Percentiles rank a stretch among this genome's conserved stretches.
Evolutionary conservation across 2,888 invertebrate species (phyloP).

Genomic region (Patella ulyssiponensis): DNA sequence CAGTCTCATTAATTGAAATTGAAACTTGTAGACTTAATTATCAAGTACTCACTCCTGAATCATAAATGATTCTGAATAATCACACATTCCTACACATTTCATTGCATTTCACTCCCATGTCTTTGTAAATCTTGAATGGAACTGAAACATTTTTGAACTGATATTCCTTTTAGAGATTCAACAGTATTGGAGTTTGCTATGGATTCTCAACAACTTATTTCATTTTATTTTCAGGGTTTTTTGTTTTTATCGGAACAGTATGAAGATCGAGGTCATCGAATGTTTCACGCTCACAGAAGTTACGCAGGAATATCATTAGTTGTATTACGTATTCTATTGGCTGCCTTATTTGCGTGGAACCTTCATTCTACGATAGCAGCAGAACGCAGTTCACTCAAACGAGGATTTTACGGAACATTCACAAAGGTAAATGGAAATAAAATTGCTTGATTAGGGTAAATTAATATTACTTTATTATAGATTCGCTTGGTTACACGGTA

Average conservation of each 20-base stretch:
- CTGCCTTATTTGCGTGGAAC: slow-evolving; percentile 64
- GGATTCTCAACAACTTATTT: too few species aligned
- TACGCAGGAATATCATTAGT: slow-evolving; percentile 61
- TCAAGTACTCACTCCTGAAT: too few species aligned
- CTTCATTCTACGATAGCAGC: slow-evolving; percentile 54
- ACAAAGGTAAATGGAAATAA: slow-evolving; percentile 55
- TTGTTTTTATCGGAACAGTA: slow-evolving; percentile 68
- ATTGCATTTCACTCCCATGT: too few species aligned
- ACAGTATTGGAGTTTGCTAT: too few species aligned
- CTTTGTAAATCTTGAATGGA: too few species aligned
- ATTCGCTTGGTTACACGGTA: not conserved
- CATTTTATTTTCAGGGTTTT: slow-evolving; percentile 50
- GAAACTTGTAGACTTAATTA: too few species aligned
- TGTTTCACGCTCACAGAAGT: slow-evolving; percentile 64
- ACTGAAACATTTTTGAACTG: too few species aligned
- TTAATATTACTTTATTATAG: not conserved
- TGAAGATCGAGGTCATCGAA: slow-evolving; percentile 58
- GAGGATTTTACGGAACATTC: slow-evolving; percentile 66
- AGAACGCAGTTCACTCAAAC: slow-evolving; percentile 63
- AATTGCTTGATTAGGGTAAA: not conserved
- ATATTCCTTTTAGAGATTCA: too few species aligned
- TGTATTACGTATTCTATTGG: slow-evolving; percentile 60
- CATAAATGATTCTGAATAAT: too few species aligned
- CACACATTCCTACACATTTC: too few species aligned
- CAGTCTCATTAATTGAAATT: not conserved